phyloP scores from a whole-genome alignment of 2,888 invertebrate genomes.

The Epirrhoe alternata region DNA sequence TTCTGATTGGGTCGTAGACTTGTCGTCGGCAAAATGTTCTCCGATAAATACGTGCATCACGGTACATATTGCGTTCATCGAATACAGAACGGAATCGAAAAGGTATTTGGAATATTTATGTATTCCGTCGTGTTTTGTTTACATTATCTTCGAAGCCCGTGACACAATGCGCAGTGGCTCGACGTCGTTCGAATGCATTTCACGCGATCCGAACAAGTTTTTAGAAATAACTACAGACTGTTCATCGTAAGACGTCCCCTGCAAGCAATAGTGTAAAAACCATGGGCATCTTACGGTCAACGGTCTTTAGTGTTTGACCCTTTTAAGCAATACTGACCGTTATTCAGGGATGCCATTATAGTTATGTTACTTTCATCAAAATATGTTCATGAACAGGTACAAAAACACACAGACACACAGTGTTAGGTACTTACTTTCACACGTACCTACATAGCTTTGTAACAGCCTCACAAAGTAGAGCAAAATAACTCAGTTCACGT shows the following conservation, averaged over 20 bases:
- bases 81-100: conserved; percentile 36
- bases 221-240: too few relatives aligned
- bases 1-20: conserved; percentile 56
- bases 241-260: too few relatives aligned
- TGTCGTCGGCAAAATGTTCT: conserved; percentile 56
- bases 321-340: too few relatives aligned
- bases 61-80: conserved; percentile 25
- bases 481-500: not conserved
- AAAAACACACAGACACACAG: too few relatives aligned
- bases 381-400: too few relatives aligned
- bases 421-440: too few relatives aligned
- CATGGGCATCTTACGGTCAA: too few relatives aligned
- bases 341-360: too few relatives aligned
- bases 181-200: conserved; percentile 24
- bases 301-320: too few relatives aligned
- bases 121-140: conserved; percentile 29
- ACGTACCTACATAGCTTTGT: not conserved
- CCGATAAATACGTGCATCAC: conserved; percentile 57
- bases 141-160: conserved; percentile 20
- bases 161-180: conserved; percentile 24
- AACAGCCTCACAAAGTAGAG: not conserved
- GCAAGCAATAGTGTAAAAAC: too few relatives aligned
- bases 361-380: too few relatives aligned
- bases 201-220: conserved; percentile 10
- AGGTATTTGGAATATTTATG: conserved; percentile 37